Evolutionary conservation across 2,888 invertebrate genomes (phyloP).

Genomic region (Orthosia cruda): DNA sequence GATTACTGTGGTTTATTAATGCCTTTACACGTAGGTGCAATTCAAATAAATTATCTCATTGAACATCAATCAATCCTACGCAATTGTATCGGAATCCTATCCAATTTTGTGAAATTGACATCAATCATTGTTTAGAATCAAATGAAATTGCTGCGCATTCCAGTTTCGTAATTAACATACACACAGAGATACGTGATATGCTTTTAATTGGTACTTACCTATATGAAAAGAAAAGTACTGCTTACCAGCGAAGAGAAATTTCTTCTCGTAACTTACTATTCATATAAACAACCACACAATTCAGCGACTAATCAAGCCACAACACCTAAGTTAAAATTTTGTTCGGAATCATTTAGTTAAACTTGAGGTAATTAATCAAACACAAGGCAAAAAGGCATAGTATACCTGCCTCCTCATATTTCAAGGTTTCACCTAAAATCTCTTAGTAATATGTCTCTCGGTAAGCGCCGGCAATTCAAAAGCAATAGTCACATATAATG

Average conservation of each 20-base stretch:
- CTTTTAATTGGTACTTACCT: neutral
- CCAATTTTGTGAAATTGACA: neutral
- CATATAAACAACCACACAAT: neutral
- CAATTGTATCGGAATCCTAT: neutral
- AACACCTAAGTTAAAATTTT: slow-evolving; percentile 28
- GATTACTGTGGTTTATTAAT: neutral
- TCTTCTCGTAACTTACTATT: neutral
- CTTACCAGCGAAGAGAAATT: neutral
- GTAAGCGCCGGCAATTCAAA: slow-evolving; percentile 13
- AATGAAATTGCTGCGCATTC: neutral
- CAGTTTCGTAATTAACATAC: neutral
- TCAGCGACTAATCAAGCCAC: slow-evolving; percentile 20
- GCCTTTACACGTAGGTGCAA: neutral
- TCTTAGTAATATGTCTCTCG: slow-evolving; percentile 11
- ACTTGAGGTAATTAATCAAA: slow-evolving; percentile 52
- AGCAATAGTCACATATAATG: slow-evolving; percentile 37
- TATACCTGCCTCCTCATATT: neutral
- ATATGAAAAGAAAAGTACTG: neutral
- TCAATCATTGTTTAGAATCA: slow-evolving; percentile 9
- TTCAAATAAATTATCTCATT: neutral
- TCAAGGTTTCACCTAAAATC: neutral
- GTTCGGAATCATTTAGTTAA: slow-evolving; percentile 45
- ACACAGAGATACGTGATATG: neutral
- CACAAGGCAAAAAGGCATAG: slow-evolving; percentile 20
- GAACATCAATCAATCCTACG: slow-evolving; percentile 9